Base-by-base conservation (phyloP, 1,140 invertebrate genomes). In the Lordiphosa mommai region DNA sequence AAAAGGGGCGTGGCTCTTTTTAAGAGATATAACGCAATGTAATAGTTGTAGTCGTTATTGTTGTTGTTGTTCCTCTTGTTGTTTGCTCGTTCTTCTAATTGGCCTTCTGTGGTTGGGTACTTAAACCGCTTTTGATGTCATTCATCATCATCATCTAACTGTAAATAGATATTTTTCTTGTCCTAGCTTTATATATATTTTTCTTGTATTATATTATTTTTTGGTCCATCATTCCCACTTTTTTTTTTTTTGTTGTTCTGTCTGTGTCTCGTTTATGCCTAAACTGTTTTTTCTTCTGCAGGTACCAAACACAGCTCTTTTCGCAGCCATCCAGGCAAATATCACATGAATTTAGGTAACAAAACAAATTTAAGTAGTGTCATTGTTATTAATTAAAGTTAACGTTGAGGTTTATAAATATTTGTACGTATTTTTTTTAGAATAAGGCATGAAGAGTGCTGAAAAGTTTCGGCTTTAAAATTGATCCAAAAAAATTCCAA, bases 311-410 rank as follows among this genome's bases (percentile, higher is more conserved):
- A 86, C 86, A 88, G 86, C 73, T 82, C 68, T 74, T 80, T 85
- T 82, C 86, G 86, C 72, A 65, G 86, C 82, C 86, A 87, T 82
- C 77, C 80, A 74, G 85, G 79, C 82, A 88, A 88, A 88, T 86
- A 87, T 87, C 86, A 87, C 72, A 82, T 82, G 58, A 80, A 87
- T 80, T 88, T 88, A 88, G 86, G 86, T 88, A 88, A 87, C 66
- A 77, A 79, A 56, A 66, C 17, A 34, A 36, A 33, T 53, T 63
- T 61, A 61, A 66, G 70, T 63, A 71, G 36, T 80, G 66, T 80
- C 74, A 74, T 80, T 74, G 36, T 50, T 44, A 47, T 52, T 80
- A 74, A 80, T 73, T 73, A 51, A 57, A 71, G 38, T 60, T 38
- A 1, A 12, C 20, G 20, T 1, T n/a, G 7, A 29, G 16, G 9